Evolutionary conservation across 2,797 vertebrate genomes (phyloP), one percentile per base, ranked within the genome.

Genomic region (Epinephelus malabaricus): DNA sequence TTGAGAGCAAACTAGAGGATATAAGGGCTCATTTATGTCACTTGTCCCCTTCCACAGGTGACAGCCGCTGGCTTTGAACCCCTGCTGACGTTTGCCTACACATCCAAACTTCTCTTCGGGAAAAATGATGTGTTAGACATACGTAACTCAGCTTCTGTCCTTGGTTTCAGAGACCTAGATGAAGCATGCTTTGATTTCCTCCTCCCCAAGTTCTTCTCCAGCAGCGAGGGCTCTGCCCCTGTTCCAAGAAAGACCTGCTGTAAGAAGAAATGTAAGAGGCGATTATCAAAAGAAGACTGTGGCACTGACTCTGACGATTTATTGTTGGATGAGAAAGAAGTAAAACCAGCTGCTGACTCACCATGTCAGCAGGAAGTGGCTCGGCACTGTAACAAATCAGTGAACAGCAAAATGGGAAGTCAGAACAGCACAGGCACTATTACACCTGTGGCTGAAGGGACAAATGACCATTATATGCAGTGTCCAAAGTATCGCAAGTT

Each of bases 401-500:
- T 87, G 45, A 83, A 70, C 27, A 72, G 59, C 51, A 75, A 86
- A 77, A 72, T 43, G 13, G 92, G 79, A 86, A 83, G 78, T 77
- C 73, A 69, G 23, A 90, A 45, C 34, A 73, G 12, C 27, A 23
- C 49, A 11, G 34, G 34, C 25, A 2, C 62, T 59, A 84, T 77
- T 27, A 76, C 89, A 74, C 93, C 84, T 79, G 68, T 13, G 17
- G 67, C 50, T 10, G 84, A 90, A 53, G 80, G 7, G 10, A 62
- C 56, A 55, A 89, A 90, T 21, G 89, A 91, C 38, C 80, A 86
- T 78, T 93, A 95, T 14, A 93, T 92, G 19, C 94, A 96, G 5
- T 97, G 96, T 81, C 97, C 97, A 19, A 98, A 98, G 82, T 98
- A 99, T 69, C 96, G 97, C 67, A 98, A 98, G 87, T 98, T 98